Conservation (phyloP, 2,113 vertebrate species). For the pig (Sus scrofa) region DNA sequence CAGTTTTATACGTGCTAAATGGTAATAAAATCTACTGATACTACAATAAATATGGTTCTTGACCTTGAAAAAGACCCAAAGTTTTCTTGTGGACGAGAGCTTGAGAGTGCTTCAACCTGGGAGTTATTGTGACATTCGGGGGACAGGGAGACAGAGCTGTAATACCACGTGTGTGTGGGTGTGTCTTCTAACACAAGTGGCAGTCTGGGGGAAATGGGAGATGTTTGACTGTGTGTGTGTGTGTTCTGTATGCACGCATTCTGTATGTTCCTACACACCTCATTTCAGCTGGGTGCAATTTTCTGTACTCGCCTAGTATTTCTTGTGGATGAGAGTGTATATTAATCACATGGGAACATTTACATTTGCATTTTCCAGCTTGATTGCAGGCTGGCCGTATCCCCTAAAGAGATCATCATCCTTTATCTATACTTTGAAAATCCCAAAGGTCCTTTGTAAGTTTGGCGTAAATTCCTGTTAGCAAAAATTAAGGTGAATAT, state of each 20-base stretch:
- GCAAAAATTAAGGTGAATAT: not conserved
- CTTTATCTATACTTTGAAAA: not conserved
- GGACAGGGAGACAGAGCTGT: not conserved
- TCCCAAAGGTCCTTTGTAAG: not conserved
- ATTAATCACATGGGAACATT: not conserved
- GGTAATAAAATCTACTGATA: not conserved
- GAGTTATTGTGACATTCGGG: not conserved
- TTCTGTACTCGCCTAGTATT: not conserved
- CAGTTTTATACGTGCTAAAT: not conserved
- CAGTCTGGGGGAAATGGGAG: not conserved
- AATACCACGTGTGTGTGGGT: accelerated
- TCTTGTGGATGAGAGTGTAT: not conserved
- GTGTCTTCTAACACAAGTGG: not conserved
- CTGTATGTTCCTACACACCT: not conserved
- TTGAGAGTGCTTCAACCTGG: not conserved
- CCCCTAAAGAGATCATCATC: not conserved
- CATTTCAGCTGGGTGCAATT: not conserved
- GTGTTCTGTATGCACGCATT: not conserved
- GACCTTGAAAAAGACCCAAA: not conserved
- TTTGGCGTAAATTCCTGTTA: not conserved
- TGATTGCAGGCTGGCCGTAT: not conserved
- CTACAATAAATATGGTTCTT: not conserved
- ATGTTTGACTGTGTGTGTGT: accelerated
- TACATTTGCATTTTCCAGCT: not conserved
- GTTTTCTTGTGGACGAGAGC: not conserved